Evolutionary conservation across 2,113 vertebrate species (phyloP), one percentile per base, ranked within the genome.

Genomic region (Lates calcarifer): DNA sequence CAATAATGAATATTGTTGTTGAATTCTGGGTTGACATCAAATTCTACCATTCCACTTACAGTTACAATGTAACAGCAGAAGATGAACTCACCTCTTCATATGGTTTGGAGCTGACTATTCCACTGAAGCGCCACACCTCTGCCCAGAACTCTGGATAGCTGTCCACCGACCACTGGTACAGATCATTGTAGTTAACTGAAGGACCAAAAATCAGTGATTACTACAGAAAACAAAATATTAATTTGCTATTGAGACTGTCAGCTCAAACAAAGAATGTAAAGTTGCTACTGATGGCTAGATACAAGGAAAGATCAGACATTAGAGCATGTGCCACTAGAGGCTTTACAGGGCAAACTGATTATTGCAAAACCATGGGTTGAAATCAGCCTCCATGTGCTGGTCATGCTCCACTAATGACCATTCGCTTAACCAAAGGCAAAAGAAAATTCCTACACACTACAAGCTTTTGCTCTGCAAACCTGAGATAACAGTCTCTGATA

Each of bases 111-210:
- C 90, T 95, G 31, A 96, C 3, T 0, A 99, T 91, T 3, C 96
- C 96, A 20, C 97, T 96, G 94, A 96, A 99, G 28, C 95, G 94
- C 98, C 97, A 99, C 88, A 99, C 96, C 15, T 97, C 94, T 0
- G 93, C 95, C 98, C 98, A 99, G 90, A 99, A 99, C 84, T 98
- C 97, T 0, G 96, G 55, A 72, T 96, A 98, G 7, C 88, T 96
- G 60, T 96, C 95, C 83, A 99, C 95, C 0, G 98, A 99, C 98
- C 98, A 99, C 79, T 96, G 96, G 90, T 98, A 98, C 1, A 99
- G 89, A 33, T 99, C 97, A 22, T 92, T 79, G 35, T 99, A 99
- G 93, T 95, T 98, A 11, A 86, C 98, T 96, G 37, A 39, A 65
- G 39, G 55, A 77, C 26, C 57, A 37, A 86, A 31, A 60, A 77